A percentile compares a stretch with the other conserved stretches of the same genome.
phyloP scores from a whole-genome alignment of 2,113 vertebrate genomes.

The Eupsittula cactorum region DNA sequence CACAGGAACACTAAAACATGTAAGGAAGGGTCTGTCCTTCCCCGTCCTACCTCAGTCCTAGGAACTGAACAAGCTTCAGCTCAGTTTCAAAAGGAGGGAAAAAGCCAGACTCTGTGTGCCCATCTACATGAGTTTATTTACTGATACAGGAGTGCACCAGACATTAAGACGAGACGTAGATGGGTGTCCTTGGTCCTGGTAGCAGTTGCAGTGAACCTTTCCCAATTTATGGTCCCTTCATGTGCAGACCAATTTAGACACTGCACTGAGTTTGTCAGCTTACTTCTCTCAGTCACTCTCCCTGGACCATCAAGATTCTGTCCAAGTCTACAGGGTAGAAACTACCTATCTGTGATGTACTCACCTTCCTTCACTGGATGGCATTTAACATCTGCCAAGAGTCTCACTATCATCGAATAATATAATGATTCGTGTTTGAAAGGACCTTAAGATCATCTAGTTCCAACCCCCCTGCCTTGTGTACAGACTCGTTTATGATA shows the following conservation, averaged over 20 bases:
- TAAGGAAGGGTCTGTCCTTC: background rate
- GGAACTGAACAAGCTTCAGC: background rate
- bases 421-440: background rate
- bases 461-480: background rate
- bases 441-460: background rate
- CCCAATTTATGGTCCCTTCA: background rate
- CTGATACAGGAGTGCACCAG: background rate
- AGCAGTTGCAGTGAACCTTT: background rate
- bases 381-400: background rate
- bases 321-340: background rate
- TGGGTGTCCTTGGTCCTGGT: background rate
- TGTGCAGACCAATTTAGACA: background rate
- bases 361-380: background rate
- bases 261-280: background rate
- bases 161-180: background rate
- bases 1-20: background rate
- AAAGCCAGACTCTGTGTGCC: background rate
- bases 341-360: background rate
- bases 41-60: no score
- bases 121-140: background rate
- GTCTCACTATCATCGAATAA: background rate
- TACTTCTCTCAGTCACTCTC: background rate
- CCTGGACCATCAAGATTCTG: background rate
- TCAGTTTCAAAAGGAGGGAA: fast-evolving
- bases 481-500: background rate